Base-by-base conservation (phyloP, 1,140 invertebrate species). In the Globodera ellingtonae region DNA sequence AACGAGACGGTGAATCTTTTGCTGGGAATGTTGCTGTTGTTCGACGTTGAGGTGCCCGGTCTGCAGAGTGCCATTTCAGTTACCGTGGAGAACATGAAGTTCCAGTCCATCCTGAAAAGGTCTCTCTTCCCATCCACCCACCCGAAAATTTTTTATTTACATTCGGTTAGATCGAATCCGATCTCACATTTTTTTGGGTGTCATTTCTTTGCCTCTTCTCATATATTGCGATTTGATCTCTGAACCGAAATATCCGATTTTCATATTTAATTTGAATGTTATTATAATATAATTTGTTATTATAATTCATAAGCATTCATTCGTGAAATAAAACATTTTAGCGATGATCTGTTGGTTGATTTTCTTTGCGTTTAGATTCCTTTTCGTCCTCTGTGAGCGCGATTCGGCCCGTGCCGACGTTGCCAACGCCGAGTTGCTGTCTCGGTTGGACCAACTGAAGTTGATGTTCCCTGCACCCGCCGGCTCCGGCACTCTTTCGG, bases 1-100 rank as follows among this genome's bases (percentile, higher is more conserved):
- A 84, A 86, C 47, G 84, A 86, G 48, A 79, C 71, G 62, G 71
- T 84, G 10, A 84, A 85, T 21, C 78, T 86, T 21, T 67, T 84
- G 8, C 67, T 84, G n/a, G 75, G 82, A 6, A 52, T 86, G 52
- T 72, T 84, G 47, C 59, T 84, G 56, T 21, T 84, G 35, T 84
- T 84, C 50, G 74, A 84, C 72, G 71, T 78, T 8, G 75, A 84
- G 9, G 73, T 85, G 47, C n/a, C 80, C 48, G 73, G 83, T 21
- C 67, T 85, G 8, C 48, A 83, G 6, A 84, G 21, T 62, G 65
- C 24, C 15, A 84, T 80, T 48, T 81, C 80, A 9, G 79, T 81
- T 15, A 81, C 80, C 50, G 80, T 81, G 47, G 80, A 81, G 69
- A 81, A 81, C 50, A 79, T 80, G 76, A 81, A 81, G 47, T 81